phyloP scores from a whole-genome alignment of 2,113 vertebrate genomes.

The Rhagologus leucostigma region DNA sequence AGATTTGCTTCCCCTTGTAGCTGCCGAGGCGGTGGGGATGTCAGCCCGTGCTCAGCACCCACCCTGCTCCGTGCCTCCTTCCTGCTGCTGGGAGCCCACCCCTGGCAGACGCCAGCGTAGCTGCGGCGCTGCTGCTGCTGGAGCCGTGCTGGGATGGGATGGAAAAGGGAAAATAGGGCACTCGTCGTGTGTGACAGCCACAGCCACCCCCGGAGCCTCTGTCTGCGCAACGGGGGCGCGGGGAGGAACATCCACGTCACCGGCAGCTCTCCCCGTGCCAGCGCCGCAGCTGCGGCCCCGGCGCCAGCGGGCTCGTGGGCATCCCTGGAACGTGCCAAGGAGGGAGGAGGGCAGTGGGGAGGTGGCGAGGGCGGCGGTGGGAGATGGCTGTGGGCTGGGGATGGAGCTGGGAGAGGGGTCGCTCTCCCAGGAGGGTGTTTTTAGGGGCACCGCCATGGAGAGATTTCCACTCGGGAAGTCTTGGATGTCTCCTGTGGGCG shows the following conservation, averaged over 20 bases:
- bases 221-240: background rate
- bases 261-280: background rate
- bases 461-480: background rate
- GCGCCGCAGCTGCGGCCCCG: background rate
- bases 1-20: background rate
- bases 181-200: background rate
- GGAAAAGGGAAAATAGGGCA: background rate
- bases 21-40: background rate
- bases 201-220: background rate
- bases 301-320: background rate
- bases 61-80: background rate
- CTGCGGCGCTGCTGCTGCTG: background rate
- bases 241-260: fast-evolving
- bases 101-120: background rate
- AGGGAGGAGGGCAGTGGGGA: background rate
- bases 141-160: background rate
- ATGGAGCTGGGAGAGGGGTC: background rate
- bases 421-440: background rate
- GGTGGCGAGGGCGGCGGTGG: fast-evolving
- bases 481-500: fast-evolving
- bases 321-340: fast-evolving
- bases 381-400: background rate
- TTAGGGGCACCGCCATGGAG: fast-evolving
- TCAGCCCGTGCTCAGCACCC: background rate
- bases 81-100: background rate